Base-by-base conservation (phyloP, 2,888 invertebrate genomes). In the Neoitamus cyanurus region DNA sequence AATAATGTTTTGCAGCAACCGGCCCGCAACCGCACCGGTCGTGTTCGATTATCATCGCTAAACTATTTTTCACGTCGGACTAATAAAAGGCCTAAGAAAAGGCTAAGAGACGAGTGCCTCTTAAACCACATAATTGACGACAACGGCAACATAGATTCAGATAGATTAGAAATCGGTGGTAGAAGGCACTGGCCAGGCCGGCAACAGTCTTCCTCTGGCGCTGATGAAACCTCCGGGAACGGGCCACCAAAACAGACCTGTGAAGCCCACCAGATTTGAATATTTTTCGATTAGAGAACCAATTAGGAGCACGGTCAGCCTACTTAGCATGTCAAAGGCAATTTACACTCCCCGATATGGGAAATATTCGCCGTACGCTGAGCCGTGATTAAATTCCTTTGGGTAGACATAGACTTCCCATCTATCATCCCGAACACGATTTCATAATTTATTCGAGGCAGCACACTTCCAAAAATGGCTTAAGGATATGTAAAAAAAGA, bases 251-350 rank as follows among this genome's bases (percentile, higher is more conserved):
- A 42, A 42, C n/a, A 15, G 42, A n/a, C 42, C 42, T n/a, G 5
- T 58, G 20, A 25, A 25, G 3, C 58, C 25, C 58, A 58, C 58
- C 25, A 58, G 25, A 58, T 58, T 58, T 15, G 58, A 58, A 58
- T 58, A 58, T 58, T 58, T 58, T 25, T 20, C 58, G 58, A 58
- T 58, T 58, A 58, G 58, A 58, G 58, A 58, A 58, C 7, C 58
- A 58, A 58, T 58, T 58, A 58, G 58, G 58, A 58, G 58, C 58
- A 58, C 58, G 58, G 58, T 58, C 58, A 58, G 70, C 70, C 70
- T 70, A 70, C 70, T 70, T 70, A 70, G 70, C 70, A 70, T 70
- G 70, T 70, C 70, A 70, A 70, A 70, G 70, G 70, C 25, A 70
- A 70, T 70, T 70, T 70, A 70, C 70, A 70, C 70, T 30, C 70